Base-by-base conservation (phyloP, 1,140 invertebrate genomes). In the Holcopasites calliopsidis region DNA sequence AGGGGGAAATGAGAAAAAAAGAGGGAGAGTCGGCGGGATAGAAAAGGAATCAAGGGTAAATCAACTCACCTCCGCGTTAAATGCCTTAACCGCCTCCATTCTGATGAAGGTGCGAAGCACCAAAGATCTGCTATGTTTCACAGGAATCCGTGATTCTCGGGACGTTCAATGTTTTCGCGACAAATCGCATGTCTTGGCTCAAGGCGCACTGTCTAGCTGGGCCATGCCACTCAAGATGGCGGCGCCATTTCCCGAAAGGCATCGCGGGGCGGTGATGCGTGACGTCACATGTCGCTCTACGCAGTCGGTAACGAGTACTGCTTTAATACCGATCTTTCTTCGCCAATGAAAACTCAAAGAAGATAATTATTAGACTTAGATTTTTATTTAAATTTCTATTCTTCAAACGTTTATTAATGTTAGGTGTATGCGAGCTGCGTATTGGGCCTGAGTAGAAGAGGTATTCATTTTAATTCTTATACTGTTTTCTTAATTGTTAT, bases 31-130 rank as follows among this genome's bases (percentile, higher is more conserved):
- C 84, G 83, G 73, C 77, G 72, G 76, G 85, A 79, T 64, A 71
- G 82, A 73, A 74, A 60, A 87, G 86, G 87, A 88, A 86, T 88
- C 86, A 82, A 87, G 87, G 86, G 80, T 68, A 62, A 77, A 23
- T 50, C 10, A 31, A 50, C 84, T 90, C 92, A 94, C 94, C 93
- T 95, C 94, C 85, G 92, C 91, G 87, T 94, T 95, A 90, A 95
- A 95, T 84, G 94, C 91, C 90, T 95, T 95, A 54, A 95, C 94
- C 88, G 94, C 94, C 62, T 94, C 90, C 93, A 94, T 94, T 38
- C 60, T 73, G 60, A 68, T 18, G 33, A 40, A 52, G 49, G 54
- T 65, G 44, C 62, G 13, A 31, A 54, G 40, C 55, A 58, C 65
- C 66, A 47, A 40, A 31, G 40, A 33, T 76, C 58, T 52, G 80